Evolutionary conservation across 2,113 vertebrate species (phyloP).

Genomic region (Morone saxatilis): DNA sequence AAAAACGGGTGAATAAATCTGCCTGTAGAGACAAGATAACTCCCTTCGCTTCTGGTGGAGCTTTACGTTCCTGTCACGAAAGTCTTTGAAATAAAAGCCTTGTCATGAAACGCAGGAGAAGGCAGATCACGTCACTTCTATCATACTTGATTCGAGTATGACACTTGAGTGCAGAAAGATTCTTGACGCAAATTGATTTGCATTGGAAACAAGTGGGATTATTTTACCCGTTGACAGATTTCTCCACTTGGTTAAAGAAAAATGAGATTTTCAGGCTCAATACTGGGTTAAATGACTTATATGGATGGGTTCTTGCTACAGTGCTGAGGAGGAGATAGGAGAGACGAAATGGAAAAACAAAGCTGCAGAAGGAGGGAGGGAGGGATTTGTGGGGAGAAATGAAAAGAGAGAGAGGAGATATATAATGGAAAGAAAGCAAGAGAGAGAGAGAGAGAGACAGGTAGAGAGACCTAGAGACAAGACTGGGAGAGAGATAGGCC

Average conservation of each 20-base stretch:
- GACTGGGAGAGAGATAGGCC: conserved; percentile 25
- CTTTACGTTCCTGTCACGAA: neutral
- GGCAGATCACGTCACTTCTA: conserved; percentile 23
- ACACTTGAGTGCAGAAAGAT: conserved; percentile 36
- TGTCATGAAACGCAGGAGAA: conserved; percentile 28
- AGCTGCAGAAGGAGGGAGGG: conserved; percentile 42
- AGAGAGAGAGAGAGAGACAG: neutral
- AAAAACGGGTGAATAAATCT: conserved; percentile 11
- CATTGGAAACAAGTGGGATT: conserved; percentile 66
- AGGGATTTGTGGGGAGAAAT: conserved; percentile 2
- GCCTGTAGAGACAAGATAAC: conserved; percentile 21
- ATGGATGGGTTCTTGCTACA: conserved; percentile 66
- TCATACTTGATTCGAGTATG: conserved; percentile 45
- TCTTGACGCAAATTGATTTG: conserved; percentile 62
- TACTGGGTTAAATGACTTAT: conserved; percentile 72
- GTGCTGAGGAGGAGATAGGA: conserved; percentile 52
- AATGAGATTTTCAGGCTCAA: conserved; percentile 62
- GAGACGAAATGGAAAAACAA: conserved; percentile 64
- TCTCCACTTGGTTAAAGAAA: conserved; percentile 52
- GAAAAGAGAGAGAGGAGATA: conserved; percentile 49
- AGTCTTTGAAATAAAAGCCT: conserved; percentile 21
- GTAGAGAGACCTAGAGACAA: conserved; percentile 10
- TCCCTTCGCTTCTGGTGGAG: neutral
- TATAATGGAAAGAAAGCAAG: conserved; percentile 57
- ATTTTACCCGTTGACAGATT: conserved; percentile 50